phyloP scores from a whole-genome alignment of 2,113 vertebrate species.

The Pangasianodon gigas region DNA sequence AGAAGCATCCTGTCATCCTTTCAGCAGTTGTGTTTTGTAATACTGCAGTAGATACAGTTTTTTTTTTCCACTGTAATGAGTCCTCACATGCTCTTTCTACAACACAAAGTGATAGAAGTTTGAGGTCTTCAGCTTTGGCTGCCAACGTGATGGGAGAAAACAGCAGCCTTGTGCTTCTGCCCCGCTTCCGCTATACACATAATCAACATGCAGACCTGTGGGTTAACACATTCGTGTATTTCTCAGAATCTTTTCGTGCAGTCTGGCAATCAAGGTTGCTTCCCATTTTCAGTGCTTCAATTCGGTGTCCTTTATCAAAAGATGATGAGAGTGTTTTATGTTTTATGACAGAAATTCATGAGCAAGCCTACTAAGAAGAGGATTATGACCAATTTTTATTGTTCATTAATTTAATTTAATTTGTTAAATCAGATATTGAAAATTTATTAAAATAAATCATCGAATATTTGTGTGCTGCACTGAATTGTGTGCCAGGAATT shows the following conservation, averaged over 20 bases:
- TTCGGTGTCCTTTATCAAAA: neutral
- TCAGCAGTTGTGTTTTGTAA: constrained; percentile 23
- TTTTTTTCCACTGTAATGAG: neutral
- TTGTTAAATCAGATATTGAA: neutral
- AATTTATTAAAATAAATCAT: neutral
- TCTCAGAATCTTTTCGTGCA: constrained; percentile 4
- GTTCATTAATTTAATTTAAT: neutral
- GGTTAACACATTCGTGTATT: neutral
- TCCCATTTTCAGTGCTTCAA: constrained; percentile 10
- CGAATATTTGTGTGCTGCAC: neutral
- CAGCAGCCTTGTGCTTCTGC: constrained; percentile 20
- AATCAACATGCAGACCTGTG: constrained; percentile 14
- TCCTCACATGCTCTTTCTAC: neutral
- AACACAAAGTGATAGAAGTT: constrained; percentile 15
- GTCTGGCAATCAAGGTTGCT: constrained; percentile 41
- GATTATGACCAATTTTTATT: neutral
- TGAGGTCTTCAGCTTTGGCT: constrained; percentile 11
- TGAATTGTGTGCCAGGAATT: neutral
- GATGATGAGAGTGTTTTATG: neutral
- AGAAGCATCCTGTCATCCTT: constrained; percentile 34
- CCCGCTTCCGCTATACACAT: neutral
- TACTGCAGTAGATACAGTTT: constrained; percentile 3
- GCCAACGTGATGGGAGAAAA: constrained; percentile 14
- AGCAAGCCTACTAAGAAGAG: neutral
- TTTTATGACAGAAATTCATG: neutral